phyloP scores from a whole-genome alignment of 2,113 vertebrate species.

The Butastur rufipennis region DNA sequence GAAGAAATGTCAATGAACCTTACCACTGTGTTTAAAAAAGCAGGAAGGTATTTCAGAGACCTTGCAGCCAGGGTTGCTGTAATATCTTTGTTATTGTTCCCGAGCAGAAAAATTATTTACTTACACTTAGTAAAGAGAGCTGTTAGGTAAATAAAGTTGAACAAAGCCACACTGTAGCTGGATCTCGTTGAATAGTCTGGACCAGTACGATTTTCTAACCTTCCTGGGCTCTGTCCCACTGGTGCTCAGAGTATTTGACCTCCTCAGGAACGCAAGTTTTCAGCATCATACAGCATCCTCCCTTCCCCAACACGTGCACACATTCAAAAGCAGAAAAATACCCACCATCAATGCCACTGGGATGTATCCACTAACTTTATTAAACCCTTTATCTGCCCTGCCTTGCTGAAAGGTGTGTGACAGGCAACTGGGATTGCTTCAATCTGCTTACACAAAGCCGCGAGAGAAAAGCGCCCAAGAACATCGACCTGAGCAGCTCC shows the following conservation, averaged over 20 bases:
- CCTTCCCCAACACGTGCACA: not conserved
- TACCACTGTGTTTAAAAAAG: not conserved
- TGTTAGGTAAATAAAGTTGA: not conserved
- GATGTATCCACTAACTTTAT: not conserved
- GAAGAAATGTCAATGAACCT: not conserved
- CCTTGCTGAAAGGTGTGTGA: not conserved
- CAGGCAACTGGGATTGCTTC: not conserved
- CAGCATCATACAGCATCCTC: not conserved
- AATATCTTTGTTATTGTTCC: not conserved
- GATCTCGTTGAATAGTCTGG: not conserved
- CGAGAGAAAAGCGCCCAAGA: not conserved
- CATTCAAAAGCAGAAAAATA: not conserved
- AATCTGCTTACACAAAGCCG: conserved; percentile 16
- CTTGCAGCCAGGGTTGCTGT: not conserved
- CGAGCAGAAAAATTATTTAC: not conserved
- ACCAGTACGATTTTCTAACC: not conserved
- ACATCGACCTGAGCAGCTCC: not conserved
- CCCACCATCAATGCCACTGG: not conserved
- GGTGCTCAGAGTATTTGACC: not conserved
- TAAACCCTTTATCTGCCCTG: not conserved
- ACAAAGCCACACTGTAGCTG: not conserved
- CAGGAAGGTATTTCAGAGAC: not conserved
- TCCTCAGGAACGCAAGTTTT: not conserved
- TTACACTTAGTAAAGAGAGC: not conserved
- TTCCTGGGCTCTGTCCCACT: not conserved